A percentile compares a stretch with the other conserved stretches of the same genome.
Conservation (phyloP, 2,113 vertebrate species). For the Chaetodon auriga region DNA sequence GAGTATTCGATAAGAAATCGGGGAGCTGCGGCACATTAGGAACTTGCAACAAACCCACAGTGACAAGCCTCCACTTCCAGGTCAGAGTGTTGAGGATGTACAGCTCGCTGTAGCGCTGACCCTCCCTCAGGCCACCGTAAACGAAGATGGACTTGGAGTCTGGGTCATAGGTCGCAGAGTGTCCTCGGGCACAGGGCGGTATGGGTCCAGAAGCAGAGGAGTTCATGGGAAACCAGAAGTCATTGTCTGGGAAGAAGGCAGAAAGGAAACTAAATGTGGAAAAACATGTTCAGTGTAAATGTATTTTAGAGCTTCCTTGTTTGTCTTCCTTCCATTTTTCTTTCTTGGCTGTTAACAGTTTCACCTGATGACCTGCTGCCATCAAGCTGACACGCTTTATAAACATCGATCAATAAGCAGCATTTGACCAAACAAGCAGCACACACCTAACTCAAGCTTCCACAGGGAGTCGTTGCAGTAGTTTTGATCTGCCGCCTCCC, state of each 20-base stretch:
- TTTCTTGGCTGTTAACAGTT: not conserved
- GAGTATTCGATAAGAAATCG: not conserved
- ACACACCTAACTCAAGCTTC: constrained; percentile 90
- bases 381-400: not conserved
- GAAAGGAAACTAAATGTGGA: not conserved
- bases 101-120: constrained; percentile 80
- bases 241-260: constrained; percentile 80
- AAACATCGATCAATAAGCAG: not conserved
- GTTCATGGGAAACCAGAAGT: constrained; percentile 90
- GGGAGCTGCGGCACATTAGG: not conserved
- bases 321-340: not conserved
- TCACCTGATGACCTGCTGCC: too few species aligned
- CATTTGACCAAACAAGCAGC: too few species aligned
- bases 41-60: constrained; percentile 82
- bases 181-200: constrained; percentile 82
- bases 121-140: constrained; percentile 88
- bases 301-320: not conserved
- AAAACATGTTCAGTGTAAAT: not conserved
- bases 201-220: constrained; percentile 71
- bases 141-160: constrained; percentile 88
- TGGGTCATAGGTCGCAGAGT: constrained; percentile 89
- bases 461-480: constrained; percentile 87
- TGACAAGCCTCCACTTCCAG: constrained; percentile 90
- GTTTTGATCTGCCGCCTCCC: constrained; percentile 82
- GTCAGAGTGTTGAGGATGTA: constrained; percentile 88